Conservation (phyloP, 2,113 vertebrate genomes). For the Eublepharis macularius region DNA sequence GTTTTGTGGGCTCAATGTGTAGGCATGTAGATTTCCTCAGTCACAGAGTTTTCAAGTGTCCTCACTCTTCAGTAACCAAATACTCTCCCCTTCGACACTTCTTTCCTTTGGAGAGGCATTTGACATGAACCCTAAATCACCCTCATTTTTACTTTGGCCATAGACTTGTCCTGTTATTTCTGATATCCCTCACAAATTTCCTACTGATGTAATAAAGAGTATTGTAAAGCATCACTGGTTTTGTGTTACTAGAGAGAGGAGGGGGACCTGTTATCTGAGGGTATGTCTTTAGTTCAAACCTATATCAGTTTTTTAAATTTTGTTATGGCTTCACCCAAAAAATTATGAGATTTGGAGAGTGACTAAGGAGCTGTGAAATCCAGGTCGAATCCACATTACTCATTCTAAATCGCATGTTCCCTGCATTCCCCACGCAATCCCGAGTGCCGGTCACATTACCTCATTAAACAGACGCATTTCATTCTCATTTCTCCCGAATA, state of each 20-base stretch:
- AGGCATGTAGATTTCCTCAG: background rate
- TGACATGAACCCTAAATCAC: background rate
- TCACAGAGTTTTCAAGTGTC: background rate
- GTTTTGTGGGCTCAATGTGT: too few relatives aligned
- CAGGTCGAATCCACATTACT: too few relatives aligned
- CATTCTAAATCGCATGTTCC: too few relatives aligned
- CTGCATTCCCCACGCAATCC: too few relatives aligned
- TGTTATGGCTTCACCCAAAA: background rate
- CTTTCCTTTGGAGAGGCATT: background rate
- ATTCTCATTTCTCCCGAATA: too few relatives aligned
- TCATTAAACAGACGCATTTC: too few relatives aligned
- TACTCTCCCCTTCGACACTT: background rate
- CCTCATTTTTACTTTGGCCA: background rate
- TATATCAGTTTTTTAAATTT: background rate
- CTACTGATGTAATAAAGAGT: slow-evolving; percentile 18
- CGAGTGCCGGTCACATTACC: too few relatives aligned
- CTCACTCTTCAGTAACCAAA: background rate
- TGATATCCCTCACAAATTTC: background rate
- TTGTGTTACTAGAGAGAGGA: background rate
- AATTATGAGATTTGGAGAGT: background rate
- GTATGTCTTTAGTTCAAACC: background rate
- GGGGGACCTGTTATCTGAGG: background rate
- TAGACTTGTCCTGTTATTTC: too few relatives aligned
- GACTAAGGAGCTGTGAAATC: background rate
- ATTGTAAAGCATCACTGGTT: background rate